phyloP scores from a whole-genome alignment of 1,140 invertebrate species.

The Hypsibius dujardini region DNA sequence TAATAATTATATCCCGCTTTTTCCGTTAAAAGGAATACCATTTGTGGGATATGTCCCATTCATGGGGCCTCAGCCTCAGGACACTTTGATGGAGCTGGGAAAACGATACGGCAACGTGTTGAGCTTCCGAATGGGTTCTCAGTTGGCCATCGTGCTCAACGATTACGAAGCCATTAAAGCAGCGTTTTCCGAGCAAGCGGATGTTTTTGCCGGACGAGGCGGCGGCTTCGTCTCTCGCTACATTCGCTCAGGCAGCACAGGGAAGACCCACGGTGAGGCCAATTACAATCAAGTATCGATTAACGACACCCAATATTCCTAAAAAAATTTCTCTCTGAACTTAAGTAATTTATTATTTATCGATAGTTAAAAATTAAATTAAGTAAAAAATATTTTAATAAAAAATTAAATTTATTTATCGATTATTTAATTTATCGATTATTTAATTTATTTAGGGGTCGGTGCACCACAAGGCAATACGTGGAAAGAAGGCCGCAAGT shows the following conservation, averaged over 20 bases:
- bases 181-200: constrained; percentile 27
- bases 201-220: constrained; percentile 29
- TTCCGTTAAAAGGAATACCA: background rate
- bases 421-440: too few species aligned
- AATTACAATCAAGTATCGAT: background rate
- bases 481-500: background rate
- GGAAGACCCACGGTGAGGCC: background rate
- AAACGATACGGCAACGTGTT: constrained; percentile 29
- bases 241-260: background rate
- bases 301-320: background rate
- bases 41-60: background rate
- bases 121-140: constrained; percentile 27
- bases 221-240: constrained; percentile 20
- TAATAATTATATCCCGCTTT: too few species aligned
- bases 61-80: background rate
- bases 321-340: too few species aligned
- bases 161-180: constrained; percentile 25
- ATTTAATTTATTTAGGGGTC: background rate
- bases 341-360: too few species aligned
- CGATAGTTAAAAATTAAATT: background rate
- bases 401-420: background rate
- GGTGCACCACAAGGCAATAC: background rate
- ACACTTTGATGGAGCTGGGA: constrained; percentile 18
- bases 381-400: background rate
- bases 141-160: constrained; percentile 27